phyloP scores from a whole-genome alignment of 2,797 vertebrate genomes.

The Distichodus sexfasciatus region DNA sequence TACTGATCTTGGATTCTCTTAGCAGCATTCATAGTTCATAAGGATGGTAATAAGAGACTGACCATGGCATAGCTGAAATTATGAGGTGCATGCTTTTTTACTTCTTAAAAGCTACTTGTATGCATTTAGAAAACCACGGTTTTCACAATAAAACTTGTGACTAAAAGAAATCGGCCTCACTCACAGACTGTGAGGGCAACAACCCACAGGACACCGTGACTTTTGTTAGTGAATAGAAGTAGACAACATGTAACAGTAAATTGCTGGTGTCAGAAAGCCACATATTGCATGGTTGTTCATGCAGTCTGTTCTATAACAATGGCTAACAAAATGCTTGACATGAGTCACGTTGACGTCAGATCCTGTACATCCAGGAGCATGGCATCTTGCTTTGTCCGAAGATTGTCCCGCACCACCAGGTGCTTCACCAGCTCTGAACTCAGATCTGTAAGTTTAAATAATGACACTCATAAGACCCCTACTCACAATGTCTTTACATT shows the following conservation, averaged over 20 bases:
- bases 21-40: slow-evolving; percentile 41
- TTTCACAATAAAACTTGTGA: slow-evolving; percentile 59
- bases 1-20: slow-evolving; percentile 30
- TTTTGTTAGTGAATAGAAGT: slow-evolving; percentile 41
- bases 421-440: slow-evolving; percentile 55
- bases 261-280: slow-evolving; percentile 24
- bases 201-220: slow-evolving; percentile 39
- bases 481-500: too few relatives aligned
- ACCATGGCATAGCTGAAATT: slow-evolving; percentile 7
- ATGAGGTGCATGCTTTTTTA: neutral
- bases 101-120: slow-evolving; percentile 8
- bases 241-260: slow-evolving; percentile 6
- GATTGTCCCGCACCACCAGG: slow-evolving; percentile 50
- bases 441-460: slow-evolving; percentile 42
- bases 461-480: neutral
- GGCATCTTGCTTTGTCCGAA: slow-evolving; percentile 50
- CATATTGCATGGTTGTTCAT: slow-evolving; percentile 4
- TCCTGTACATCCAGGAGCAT: slow-evolving; percentile 52
- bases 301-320: neutral
- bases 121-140: slow-evolving; percentile 22
- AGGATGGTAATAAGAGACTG: slow-evolving; percentile 12
- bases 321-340: neutral
- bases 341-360: slow-evolving; percentile 48
- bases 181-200: slow-evolving; percentile 31
- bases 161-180: slow-evolving; percentile 30